Evolutionary conservation across 2,888 invertebrate genomes (phyloP).

Genomic region (Nomada ruficornis): DNA sequence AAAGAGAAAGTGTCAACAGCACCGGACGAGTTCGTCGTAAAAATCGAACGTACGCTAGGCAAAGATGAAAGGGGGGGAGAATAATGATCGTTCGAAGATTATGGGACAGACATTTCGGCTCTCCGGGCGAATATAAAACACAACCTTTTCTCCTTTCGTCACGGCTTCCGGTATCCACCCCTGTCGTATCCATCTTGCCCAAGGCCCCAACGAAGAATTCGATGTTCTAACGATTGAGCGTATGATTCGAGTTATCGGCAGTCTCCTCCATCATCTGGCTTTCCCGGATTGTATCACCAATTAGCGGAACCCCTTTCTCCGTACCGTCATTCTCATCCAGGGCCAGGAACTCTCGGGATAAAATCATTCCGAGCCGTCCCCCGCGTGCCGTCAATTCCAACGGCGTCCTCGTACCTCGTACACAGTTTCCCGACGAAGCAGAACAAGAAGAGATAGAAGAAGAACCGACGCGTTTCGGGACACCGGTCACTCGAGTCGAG

Average conservation of each 20-base stretch:
- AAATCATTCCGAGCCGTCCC: not conserved
- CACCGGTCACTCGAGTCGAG: conserved; percentile 1
- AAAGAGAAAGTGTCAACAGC: conserved; percentile 10
- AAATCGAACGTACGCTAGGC: not conserved
- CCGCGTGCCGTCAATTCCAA: not conserved
- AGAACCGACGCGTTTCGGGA: conserved; percentile 7
- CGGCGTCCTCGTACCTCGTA: not conserved
- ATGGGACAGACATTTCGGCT: conserved; percentile 26
- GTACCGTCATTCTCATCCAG: not conserved
- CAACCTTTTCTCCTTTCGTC: not conserved
- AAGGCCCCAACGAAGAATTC: not conserved
- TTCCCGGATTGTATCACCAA: not conserved
- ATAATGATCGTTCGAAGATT: conserved; percentile 21
- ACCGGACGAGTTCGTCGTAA: not conserved
- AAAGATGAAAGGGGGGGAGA: not conserved
- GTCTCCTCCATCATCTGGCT: not conserved
- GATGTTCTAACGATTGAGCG: conserved; percentile 31
- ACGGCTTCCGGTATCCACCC: not conserved
- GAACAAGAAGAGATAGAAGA: not conserved
- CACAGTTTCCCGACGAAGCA: not conserved
- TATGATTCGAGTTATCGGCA: conserved; percentile 24
- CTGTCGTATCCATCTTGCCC: not conserved
- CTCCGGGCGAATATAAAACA: conserved; percentile 22
- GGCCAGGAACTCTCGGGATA: not conserved
- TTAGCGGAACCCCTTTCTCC: not conserved